Percentiles rank a stretch among this genome's conserved stretches.
Evolutionary conservation across 2,113 vertebrate species (phyloP).

Genomic region (Saccopteryx bilineata): DNA sequence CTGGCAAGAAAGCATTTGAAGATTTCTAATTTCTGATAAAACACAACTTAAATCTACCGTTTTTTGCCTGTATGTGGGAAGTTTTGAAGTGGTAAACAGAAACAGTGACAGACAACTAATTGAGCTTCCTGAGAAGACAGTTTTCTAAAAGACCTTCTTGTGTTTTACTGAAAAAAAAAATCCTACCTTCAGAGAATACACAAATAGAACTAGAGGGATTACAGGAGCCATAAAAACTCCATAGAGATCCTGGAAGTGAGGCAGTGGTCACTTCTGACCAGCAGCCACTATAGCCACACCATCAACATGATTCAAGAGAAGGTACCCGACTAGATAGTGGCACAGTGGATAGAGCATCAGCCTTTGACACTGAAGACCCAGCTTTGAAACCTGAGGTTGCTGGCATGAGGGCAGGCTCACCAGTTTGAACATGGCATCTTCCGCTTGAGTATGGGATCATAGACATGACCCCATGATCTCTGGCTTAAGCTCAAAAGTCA

Average conservation of each 20-base stretch:
- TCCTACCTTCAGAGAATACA: background rate
- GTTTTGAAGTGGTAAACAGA: background rate
- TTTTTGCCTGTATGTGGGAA: background rate
- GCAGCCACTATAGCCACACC: background rate
- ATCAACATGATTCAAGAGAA: background rate
- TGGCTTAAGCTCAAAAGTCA: no score
- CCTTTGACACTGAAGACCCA: no score
- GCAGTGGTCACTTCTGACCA: background rate
- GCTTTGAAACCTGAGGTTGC: no score
- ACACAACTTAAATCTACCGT: background rate
- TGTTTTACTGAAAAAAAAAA: background rate
- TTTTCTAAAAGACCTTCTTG: conserved; percentile 38
- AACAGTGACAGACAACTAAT: background rate
- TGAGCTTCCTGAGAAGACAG: background rate
- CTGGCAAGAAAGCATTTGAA: background rate
- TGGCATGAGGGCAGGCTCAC: no score
- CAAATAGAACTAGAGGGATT: background rate
- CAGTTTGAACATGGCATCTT: no score
- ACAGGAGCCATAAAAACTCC: background rate
- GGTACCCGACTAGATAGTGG: no score
- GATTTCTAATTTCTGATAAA: background rate
- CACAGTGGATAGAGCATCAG: no score
- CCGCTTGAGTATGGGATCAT: no score
- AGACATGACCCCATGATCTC: no score
- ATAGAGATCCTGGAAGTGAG: background rate